phyloP scores from a whole-genome alignment of 2,113 vertebrate species.

The Xyliphius kryptos region DNA sequence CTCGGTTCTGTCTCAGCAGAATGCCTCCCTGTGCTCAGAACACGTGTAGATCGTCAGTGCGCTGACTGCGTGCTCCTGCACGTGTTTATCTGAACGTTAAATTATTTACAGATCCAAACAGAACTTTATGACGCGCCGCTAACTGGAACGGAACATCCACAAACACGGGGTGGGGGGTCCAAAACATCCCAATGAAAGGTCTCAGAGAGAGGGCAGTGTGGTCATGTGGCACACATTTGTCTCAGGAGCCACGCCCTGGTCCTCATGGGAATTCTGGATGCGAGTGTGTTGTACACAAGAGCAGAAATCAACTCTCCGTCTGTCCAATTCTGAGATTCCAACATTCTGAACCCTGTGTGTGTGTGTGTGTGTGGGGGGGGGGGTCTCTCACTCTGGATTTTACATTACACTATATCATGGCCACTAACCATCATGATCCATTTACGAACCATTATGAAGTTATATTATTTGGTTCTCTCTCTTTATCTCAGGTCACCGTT shows the following conservation, averaged over 20 bases:
- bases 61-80: too few relatives aligned
- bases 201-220: background rate
- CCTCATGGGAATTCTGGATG: background rate
- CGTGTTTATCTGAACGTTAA: too few relatives aligned
- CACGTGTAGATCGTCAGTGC: too few relatives aligned
- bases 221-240: background rate
- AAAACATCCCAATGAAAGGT: background rate
- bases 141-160: too few relatives aligned
- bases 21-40: conserved; percentile 1
- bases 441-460: conserved; percentile 2
- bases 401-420: conserved; percentile 10
- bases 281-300: background rate
- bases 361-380: too few relatives aligned
- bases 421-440: too few relatives aligned
- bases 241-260: background rate
- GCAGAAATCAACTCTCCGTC: background rate
- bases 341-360: too few relatives aligned
- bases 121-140: too few relatives aligned
- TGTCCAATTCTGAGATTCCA: too few relatives aligned
- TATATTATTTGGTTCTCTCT: background rate
- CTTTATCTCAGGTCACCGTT: too few relatives aligned
- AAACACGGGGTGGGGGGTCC: background rate
- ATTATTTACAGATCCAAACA: too few relatives aligned
- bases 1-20: conserved; percentile 7
- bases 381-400: too few relatives aligned